A percentile compares a stretch with the other conserved stretches of the same genome.
phyloP scores from a whole-genome alignment of 37 sponge, comb jelly and placozoan genomes.

The Halichondria panicea region DNA sequence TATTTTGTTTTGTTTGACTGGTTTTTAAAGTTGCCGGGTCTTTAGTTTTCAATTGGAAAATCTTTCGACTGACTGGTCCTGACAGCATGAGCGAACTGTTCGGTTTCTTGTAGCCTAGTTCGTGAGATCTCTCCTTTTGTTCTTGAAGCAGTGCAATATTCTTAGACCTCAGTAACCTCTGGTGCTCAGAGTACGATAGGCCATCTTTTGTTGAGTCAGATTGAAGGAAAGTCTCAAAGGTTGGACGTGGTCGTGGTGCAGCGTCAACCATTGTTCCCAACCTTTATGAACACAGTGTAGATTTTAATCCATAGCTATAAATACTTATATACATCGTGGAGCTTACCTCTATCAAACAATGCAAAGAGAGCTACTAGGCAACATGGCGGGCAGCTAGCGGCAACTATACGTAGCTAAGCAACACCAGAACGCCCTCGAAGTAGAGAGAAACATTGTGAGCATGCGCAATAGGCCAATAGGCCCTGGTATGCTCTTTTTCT shows the following conservation, averaged over 20 bases:
- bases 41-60: background rate
- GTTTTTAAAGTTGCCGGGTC: background rate
- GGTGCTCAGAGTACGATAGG: constrained; percentile 49
- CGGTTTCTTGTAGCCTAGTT: constrained; percentile 49
- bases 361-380: too few species aligned
- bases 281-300: too few species aligned
- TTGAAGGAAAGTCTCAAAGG: constrained; percentile 44
- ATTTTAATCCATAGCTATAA: too few species aligned
- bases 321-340: too few species aligned
- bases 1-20: background rate
- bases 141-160: constrained; percentile 56
- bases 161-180: constrained; percentile 29
- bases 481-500: too few species aligned
- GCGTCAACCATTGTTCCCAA: too few species aligned
- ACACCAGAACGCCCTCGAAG: too few species aligned
- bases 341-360: too few species aligned
- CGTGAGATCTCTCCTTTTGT: constrained; percentile 1
- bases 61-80: background rate
- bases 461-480: too few species aligned
- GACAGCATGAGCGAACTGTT: background rate
- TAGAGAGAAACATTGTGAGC: too few species aligned
- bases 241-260: constrained; percentile 49
- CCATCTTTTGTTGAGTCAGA: constrained; percentile 57
- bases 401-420: too few species aligned
- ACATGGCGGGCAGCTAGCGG: too few species aligned